Conservation (phyloP, 2,888 invertebrate genomes). For the Eupithecia tripunctaria region DNA sequence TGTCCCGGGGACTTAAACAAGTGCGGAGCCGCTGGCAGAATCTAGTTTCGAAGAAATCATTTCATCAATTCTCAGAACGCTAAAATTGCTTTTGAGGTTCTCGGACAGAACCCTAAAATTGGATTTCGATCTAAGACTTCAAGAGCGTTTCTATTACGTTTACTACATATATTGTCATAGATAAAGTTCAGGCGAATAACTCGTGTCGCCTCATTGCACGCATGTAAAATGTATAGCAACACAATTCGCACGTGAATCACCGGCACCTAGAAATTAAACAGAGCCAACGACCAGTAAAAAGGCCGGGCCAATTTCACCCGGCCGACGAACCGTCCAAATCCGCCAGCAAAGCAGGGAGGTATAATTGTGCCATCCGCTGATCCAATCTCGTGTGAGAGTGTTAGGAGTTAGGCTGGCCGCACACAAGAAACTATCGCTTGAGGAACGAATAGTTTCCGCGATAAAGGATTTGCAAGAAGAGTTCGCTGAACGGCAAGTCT, state of each 20-base stretch:
- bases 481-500: not conserved
- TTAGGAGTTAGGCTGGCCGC: not conserved
- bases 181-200: not conserved
- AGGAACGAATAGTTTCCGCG: not conserved
- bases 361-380: slow-evolving; percentile 40
- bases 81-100: no score
- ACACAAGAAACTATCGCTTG: not conserved
- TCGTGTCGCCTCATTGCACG: not conserved
- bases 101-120: not conserved
- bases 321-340: slow-evolving; percentile 42
- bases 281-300: slow-evolving; percentile 43
- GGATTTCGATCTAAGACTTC: not conserved
- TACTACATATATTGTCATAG: slow-evolving; percentile 1
- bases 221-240: not conserved
- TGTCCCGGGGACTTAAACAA: not conserved
- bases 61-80: not conserved
- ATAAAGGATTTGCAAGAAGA: not conserved
- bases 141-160: not conserved
- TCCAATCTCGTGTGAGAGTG: slow-evolving; percentile 7
- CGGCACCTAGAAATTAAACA: slow-evolving; percentile 35
- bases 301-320: slow-evolving; percentile 36
- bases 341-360: slow-evolving; percentile 33
- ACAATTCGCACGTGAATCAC: slow-evolving; percentile 19
- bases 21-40: not conserved
- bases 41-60: not conserved